Percentiles rank a stretch among this genome's conserved stretches.
These are phyloP conservation scores for Sus cebifrons DNA, from an alignment of 2,797 vertebrate species.

Conservation along the genomic window DNA sequence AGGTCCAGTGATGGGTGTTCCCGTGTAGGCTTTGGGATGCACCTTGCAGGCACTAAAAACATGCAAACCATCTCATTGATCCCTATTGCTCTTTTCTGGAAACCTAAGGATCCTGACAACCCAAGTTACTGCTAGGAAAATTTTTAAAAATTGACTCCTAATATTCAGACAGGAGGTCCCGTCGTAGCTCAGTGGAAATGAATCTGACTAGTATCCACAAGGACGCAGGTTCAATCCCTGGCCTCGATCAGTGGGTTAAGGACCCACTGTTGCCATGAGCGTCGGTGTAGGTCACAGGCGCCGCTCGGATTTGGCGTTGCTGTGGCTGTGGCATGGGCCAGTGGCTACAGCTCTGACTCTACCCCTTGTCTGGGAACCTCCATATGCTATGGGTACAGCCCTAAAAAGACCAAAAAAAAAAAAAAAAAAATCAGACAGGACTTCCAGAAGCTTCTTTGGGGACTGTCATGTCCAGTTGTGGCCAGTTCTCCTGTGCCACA, in stretches of 20 bases:
- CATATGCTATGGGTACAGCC: no score
- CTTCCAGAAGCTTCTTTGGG: slow-evolving; percentile 36
- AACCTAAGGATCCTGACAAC: not conserved
- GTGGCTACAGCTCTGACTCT: no score
- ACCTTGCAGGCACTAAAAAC: not conserved
- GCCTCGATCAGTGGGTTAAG: no score
- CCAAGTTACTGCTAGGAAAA: not conserved
- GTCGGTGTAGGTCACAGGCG: no score
- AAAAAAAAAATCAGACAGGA: not conserved
- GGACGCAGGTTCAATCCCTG: no score
- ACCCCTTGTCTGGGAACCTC: no score
- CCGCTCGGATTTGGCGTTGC: no score
- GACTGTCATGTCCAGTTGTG: not conserved
- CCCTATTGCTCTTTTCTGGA: not conserved
- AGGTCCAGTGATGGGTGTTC: not conserved
- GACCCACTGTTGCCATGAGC: no score
- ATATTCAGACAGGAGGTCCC: not conserved
- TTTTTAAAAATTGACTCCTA: not conserved
- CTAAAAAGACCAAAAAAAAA: no score
- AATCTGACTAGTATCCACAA: no score
- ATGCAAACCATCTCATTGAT: not conserved
- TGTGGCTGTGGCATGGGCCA: no score
- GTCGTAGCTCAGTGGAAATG: no score
- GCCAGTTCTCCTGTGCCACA: not conserved
- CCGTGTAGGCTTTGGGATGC: not conserved